Base-by-base conservation (phyloP, 1,140 invertebrate genomes). In the Drosophila ercepeae region DNA sequence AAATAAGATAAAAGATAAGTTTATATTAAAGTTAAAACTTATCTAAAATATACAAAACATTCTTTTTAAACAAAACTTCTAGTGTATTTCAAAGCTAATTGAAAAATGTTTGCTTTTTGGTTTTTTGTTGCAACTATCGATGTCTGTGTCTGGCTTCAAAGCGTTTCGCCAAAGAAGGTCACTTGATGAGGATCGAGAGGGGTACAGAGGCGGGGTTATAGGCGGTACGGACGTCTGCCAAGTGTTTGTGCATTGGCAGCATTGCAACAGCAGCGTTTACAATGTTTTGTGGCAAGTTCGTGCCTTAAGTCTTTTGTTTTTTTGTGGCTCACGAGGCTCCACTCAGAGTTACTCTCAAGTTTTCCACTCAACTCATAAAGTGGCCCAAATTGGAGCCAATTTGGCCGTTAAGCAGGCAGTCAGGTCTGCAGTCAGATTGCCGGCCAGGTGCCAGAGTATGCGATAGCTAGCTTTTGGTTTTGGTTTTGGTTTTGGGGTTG, bases 301-400 rank as follows among this genome's bases (percentile, higher is more conserved):
- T 88, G 78, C 57, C 82, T 88, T 75, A 82, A 88, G 83, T 88
- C 74, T 78, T 88, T 88, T 61, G 74, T 88, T 63, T 70, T 32
- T 7, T 19, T 59, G 18, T 59, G 18, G 54, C 68, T 34, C 79
- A 57, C 59, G n/a, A 44, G 34, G 27, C 45, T 49, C 32, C 51
- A 67, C 59, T 67, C 45, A 16, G 34, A 36, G 36, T 19, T 7
- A 19, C 6, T 42, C 7, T n/a, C n/a, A n/a, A 8, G 13, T 19
- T 52, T 67, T 65, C 14, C 46, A 29, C 48, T 44, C 29, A n/a
- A 32, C 45, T 67, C 46, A 34, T 29, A 65, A 52, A 65, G 27
- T 67, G 46, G 29, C 39, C 61, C 52, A 45, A 67, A 29, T 45
- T 45, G 65, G 46, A 53, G 74, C 78, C 69, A 74, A 83, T 83